phyloP scores from a whole-genome alignment of 1,140 invertebrate species.

The Polypedilum vanderplanki region DNA sequence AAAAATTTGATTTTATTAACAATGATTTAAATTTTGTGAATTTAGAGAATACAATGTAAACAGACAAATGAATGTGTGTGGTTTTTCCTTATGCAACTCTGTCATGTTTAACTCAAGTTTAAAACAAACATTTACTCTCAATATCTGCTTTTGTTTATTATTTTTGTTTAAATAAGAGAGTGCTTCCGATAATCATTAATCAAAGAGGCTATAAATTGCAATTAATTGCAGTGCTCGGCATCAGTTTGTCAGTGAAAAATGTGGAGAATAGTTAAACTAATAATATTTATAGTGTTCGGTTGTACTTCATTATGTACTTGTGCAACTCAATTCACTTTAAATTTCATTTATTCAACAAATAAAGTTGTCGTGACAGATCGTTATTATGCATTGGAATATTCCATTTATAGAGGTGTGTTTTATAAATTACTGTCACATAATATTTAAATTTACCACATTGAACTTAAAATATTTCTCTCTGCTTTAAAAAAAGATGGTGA shows the following conservation, averaged over 20 bases:
- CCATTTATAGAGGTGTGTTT: constrained; percentile 6
- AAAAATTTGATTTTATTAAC: no score
- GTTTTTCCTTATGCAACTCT: no score
- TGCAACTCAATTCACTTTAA: neutral
- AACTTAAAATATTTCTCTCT: neutral
- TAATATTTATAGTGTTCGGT: neutral
- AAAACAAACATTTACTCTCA: neutral
- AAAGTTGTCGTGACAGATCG: neutral
- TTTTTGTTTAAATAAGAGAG: neutral
- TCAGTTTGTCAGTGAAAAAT: constrained; percentile 2
- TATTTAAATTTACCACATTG: neutral
- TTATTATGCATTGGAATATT: constrained; percentile 21
- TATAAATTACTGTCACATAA: neutral
- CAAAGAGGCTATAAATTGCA: neutral
- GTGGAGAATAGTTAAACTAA: neutral
- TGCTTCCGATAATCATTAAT: constrained; percentile 12
- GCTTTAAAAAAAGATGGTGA: neutral
- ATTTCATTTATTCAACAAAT: constrained; percentile 4
- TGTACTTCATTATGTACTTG: neutral
- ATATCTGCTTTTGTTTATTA: neutral
- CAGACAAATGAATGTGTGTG: no score
- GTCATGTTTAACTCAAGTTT: neutral
- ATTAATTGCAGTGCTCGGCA: neutral
- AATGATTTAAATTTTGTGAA: no score
- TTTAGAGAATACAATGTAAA: no score